phyloP scores from a whole-genome alignment of 2,797 vertebrate species.

The Varecia variegata region DNA sequence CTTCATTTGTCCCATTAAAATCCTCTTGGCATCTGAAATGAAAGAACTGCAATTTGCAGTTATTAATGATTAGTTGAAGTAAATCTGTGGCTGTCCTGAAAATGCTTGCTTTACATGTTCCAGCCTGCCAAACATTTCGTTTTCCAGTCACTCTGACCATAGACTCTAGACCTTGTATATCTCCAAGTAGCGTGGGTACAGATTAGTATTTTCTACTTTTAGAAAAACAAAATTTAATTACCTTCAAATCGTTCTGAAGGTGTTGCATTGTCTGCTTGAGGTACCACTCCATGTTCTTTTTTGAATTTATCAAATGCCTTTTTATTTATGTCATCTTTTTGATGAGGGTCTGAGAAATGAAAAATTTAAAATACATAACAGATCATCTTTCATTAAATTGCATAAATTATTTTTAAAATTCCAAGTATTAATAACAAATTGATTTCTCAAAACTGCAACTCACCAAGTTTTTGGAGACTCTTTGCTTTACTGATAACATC shows the following conservation, averaged over 20 bases:
- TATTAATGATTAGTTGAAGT: not conserved
- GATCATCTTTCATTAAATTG: slow-evolving; percentile 41
- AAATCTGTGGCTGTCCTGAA: not conserved
- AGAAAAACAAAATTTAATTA: slow-evolving; percentile 73
- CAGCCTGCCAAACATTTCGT: not conserved
- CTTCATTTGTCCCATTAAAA: not conserved
- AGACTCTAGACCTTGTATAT: not conserved
- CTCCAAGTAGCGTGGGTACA: not conserved
- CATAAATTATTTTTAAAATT: slow-evolving; percentile 23
- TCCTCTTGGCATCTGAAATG: not conserved
- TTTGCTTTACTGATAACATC: slow-evolving; percentile 99
- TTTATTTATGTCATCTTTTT: slow-evolving; percentile 98
- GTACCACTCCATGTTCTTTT: slow-evolving; percentile 93
- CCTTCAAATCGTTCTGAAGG: slow-evolving; percentile 97
- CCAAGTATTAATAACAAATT: not conserved
- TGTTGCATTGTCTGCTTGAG: slow-evolving; percentile 91
- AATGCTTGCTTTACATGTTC: not conserved
- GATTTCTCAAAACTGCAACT: slow-evolving; percentile 38
- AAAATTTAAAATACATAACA: not conserved
- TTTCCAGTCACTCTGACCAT: not conserved
- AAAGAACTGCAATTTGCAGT: not conserved
- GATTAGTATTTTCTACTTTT: not conserved
- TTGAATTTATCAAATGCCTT: slow-evolving; percentile 99
- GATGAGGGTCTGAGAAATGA: slow-evolving; percentile 89
- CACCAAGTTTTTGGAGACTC: slow-evolving; percentile 97